Evolutionary conservation across 2,113 vertebrate genomes (phyloP), one percentile per base, ranked within the genome.

Genomic region (Lucifuga dentata): DNA sequence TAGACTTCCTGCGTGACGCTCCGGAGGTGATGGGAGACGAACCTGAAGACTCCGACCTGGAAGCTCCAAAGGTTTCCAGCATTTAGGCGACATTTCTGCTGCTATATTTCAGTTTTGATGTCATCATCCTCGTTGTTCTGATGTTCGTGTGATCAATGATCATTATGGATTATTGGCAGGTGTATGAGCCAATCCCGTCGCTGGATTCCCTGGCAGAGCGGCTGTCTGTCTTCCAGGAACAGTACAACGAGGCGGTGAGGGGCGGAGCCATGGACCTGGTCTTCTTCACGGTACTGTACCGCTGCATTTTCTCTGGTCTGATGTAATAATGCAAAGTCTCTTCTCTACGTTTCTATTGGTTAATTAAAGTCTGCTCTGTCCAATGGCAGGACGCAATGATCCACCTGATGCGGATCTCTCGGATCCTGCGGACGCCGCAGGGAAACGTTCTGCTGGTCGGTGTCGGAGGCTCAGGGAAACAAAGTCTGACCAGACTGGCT

Each of bases 381-480:
- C 29, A 13, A 21, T 2, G 3, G 20, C 75, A 95, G 94, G 94
- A 95, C 64, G 94, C 95, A 11, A 94, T 95, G 87, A 86, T 81
- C 38, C 94, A 95, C 84, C 89, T 95, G 85, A 81, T 95, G 78
- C 92, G 94, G 86, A 93, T 95, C 85, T 95, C 94, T 0, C 86
- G 94, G 38, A 90, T 95, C 82, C 92, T 95, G 73, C 78, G 91
- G 32, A 95, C 93, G 19, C 91, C 93, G 2, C 92, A 92, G 85
- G 94, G 94, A 57, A 95, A 94, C 82, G 94, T 93, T 8, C 73
- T 95, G 73, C 63, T 95, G 69, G 95, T 95, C 15, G 95, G 94
- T 20, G 94, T 95, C 8, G 94, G 94, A 3, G 94, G 95, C 60
- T 95, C 95, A 13, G 95, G 95, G 48, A 95, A 95, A 72, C 94